Evolutionary conservation across 2,113 vertebrate species (phyloP), one percentile per base, ranked within the genome.

Genomic region (Macquaria ambigua): DNA sequence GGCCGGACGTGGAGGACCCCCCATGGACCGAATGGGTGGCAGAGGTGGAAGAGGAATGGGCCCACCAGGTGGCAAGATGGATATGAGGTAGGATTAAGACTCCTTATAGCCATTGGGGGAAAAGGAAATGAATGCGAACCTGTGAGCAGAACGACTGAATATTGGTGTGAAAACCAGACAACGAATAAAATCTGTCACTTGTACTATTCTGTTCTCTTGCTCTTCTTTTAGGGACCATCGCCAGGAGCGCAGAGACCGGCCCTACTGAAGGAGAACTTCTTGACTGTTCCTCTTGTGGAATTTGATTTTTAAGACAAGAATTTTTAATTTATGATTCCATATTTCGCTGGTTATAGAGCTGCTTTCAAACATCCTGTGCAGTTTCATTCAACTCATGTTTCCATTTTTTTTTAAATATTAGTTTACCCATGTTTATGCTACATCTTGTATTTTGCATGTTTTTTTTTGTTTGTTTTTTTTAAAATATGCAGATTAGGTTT

Each of bases 281-380:
- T 84, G 87, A 90, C 86, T 86, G 92, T 96, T 95, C 95, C 96
- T 93, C 94, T 96, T 96, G 93, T 95, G 96, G 97, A 95, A 97
- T 96, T 97, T 95, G 94, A 96, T 96, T 98, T 98, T 98, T 97
- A 96, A 97, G 95, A 96, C 89, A 93, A 95, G 67, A 89, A 96
- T 95, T 97, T 97, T 97, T 98, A 97, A 97, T 97, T 97, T 98
- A 96, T 97, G 97, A 97, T 97, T 97, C 96, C 96, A 95, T 97
- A 96, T 96, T 96, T 97, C 93, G 93, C 70, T 91, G 89, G 81
- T 89, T 80, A 72, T 61, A 83, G 68, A 90, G 88, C 90, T 94
- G 84, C 87, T 92, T 74, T 91, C 69, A 83, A 73, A 77, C 81
- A 91, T 67, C 59, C 28, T 88, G 72, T 83, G 87, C 92, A 87